Evolutionary conservation across 2,888 invertebrate species (phyloP), one percentile per base, ranked within the genome.

Genomic region (Plebejus anna): DNA sequence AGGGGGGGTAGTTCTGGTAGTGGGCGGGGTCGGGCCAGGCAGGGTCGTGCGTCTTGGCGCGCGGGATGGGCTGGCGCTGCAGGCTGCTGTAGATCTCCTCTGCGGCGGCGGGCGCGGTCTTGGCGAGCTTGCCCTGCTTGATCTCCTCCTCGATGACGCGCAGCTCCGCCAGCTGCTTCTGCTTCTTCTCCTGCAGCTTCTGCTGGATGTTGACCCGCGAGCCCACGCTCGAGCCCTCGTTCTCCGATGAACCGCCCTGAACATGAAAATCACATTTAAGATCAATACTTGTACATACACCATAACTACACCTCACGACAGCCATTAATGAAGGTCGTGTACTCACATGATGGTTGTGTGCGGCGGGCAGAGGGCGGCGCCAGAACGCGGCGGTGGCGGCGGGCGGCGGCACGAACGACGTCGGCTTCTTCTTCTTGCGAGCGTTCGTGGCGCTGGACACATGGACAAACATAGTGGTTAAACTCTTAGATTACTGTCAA

Each of bases 351-450:
- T 76, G 76, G 38, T 71, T 76, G 76, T 76, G 76, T 22, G 76
- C 42, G 36, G 66, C 61, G 22, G 96, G 96, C 16, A 96, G 87
- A 0, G 97, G 97, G 28, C 96, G 91, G 70, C 97, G 93, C 97
- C 97, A 97, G 90, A 97, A 97, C 75, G 97, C 96, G 79, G 96
- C 94, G 4, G 94, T 88, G 4, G 90, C 96, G 95, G 80, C 96
- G 94, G 80, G 95, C 0, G 97, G 97, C 0, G 97, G 97, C 4
- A 98, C 96, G 87, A 98, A 97, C 0, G 96, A 96, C 0, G 97
- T 97, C n/a, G 98, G 97, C 88, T 97, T 98, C 87, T 98, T 98
- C 90, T 98, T 98, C 87, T 98, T 98, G 38, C 97, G 94, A 79
- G 96, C 96, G 32, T 95, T 95, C 0, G 89, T 89, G 0, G 87